A percentile compares a stretch with the other conserved stretches of the same genome.
Evolutionary conservation across 2,888 invertebrate species (phyloP).

Genomic region (Acronicta aceris): DNA sequence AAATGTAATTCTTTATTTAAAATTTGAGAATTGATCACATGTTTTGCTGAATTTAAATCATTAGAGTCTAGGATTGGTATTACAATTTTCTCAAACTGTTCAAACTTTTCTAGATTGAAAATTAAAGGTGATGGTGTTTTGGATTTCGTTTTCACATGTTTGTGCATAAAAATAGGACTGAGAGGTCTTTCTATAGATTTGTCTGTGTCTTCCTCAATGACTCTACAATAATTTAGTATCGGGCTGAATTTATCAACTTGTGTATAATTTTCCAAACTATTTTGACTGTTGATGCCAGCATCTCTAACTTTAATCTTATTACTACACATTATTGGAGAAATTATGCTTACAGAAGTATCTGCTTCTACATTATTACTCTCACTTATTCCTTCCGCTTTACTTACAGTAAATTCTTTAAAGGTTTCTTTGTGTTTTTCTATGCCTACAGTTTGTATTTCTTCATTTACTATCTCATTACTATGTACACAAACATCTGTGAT

Average conservation of each 20-base stretch:
- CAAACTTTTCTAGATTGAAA: constrained; percentile 74
- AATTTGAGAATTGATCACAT: constrained; percentile 77
- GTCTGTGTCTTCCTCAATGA: constrained; percentile 19
- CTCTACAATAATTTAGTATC: constrained; percentile 26
- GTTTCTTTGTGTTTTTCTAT: neutral
- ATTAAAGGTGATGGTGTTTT: constrained; percentile 63
- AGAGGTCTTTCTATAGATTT: constrained; percentile 48
- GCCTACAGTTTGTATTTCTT: neutral
- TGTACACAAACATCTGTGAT: neutral
- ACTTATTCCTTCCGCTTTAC: neutral
- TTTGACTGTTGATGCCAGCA: neutral
- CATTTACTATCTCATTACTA: neutral
- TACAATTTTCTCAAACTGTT: constrained; percentile 76
- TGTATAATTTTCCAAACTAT: neutral
- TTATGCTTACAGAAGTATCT: constrained; percentile 16
- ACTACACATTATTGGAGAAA: constrained; percentile 41
- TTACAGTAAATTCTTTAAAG: constrained; percentile 4
- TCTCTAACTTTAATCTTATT: constrained; percentile 18
- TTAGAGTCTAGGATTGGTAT: constrained; percentile 65
- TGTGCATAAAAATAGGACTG: constrained; percentile 71
- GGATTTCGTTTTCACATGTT: constrained; percentile 49
- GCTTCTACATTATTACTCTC: constrained; percentile 7
- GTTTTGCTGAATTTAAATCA: constrained; percentile 66
- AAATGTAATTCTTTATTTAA: constrained; percentile 67
- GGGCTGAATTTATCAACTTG: constrained; percentile 16